Percentiles rank a stretch among this genome's conserved stretches.
phyloP scores from a whole-genome alignment of 2,888 invertebrate genomes.

The Eumacrocentrus americanus region DNA sequence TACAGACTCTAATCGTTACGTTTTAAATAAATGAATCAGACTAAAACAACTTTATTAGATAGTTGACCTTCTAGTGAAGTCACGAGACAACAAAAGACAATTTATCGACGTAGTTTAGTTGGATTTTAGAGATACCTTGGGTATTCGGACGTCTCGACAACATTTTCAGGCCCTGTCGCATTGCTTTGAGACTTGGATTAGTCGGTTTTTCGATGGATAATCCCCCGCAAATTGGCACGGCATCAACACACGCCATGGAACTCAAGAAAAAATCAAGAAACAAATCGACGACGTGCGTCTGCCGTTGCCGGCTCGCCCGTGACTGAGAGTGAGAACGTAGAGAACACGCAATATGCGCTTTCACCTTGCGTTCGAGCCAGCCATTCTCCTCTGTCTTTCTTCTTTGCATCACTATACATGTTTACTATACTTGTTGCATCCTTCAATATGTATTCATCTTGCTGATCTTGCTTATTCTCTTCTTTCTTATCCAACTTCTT shows the following conservation, averaged over 20 bases:
- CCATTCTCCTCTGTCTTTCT: conserved; percentile 4
- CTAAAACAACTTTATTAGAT: no score
- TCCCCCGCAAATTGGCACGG: not conserved
- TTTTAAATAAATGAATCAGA: no score
- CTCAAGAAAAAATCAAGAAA: not conserved
- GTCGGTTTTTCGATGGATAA: not conserved
- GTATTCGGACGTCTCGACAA: conserved; percentile 57
- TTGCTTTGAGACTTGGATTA: conserved; percentile 26
- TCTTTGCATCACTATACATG: not conserved
- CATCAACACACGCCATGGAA: conserved; percentile 12
- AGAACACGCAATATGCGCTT: conserved; percentile 56
- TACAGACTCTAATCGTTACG: no score
- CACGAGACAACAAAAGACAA: not conserved
- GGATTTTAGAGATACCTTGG: conserved; percentile 50
- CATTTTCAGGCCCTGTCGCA: conserved; percentile 55
- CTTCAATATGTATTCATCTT: not conserved
- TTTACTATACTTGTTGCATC: conserved; percentile 2
- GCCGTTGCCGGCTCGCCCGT: conserved; percentile 56
- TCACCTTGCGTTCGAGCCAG: conserved; percentile 48
- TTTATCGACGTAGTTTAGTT: not conserved
- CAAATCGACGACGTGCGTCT: conserved; percentile 34
- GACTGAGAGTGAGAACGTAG: conserved; percentile 50
- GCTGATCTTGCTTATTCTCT: not conserved
- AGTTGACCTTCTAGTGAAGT: not conserved
- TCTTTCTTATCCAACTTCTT: not conserved